Evolutionary conservation across 1,140 invertebrate species (phyloP), one percentile per base, ranked within the genome.

Genomic region (Lordiphosa mommai): DNA sequence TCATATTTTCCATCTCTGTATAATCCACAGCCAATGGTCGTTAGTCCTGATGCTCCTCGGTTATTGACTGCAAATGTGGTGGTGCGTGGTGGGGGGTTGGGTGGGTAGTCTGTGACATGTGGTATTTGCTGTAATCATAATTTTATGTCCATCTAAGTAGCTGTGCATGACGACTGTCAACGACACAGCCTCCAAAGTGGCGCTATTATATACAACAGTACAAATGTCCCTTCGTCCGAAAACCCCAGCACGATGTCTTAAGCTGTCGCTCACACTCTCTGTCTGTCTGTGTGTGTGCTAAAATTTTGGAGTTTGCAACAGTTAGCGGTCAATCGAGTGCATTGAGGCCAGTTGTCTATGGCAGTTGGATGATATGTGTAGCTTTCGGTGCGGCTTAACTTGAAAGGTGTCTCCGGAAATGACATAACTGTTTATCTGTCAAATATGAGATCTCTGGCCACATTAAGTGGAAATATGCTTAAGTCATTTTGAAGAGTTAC

Each of bases 131-230:
- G 77, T 82, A 82, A 82, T 82, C 76, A 82, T 82, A 82, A 82
- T 82, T 82, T 82, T 82, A 82, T 82, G 76, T 82, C 76, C 76
- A 56, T 82, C 67, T 82, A 82, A 82, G 76, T 82, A 82, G 76
- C 76, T 71, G 57, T 63, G 53, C 71, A 66, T 84, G 76, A 82
- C 71, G 71, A 76, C 76, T 80, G 74, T 74, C 76, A 80, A 76
- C 76, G 71, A 52, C 76, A 71, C 56, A 50, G 61, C 14, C 12
- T 1, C 8, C 8, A 40, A 48, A 52, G 38, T 38, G n/a, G 40
- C 23, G n/a, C 14, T 37, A n/a, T 32, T 41, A 30, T 10, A 16
- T 17, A 37, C 30, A 37, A 23, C 9, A 36, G 14, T 14, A 36
- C n/a, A 10, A 34, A 36, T 23, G 20, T 23, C 20, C 17, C 6